Evolutionary conservation across 2,113 vertebrate species (phyloP), one percentile per base, ranked within the genome.

Genomic region (Rhinoptilus africanus): DNA sequence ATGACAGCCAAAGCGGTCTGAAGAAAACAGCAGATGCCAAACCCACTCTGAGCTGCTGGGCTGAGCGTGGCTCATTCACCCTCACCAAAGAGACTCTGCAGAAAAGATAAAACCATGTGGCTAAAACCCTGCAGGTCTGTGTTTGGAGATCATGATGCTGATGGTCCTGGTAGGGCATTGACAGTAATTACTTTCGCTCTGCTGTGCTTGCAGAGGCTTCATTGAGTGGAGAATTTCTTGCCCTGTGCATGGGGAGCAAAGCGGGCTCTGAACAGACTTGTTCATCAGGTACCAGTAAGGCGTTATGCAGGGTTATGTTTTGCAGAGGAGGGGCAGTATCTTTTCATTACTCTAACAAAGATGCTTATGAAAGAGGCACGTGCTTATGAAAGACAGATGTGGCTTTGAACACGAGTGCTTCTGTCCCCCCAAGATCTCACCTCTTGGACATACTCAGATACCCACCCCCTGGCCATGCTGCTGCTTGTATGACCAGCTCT

Each of bases 221-320:
- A 0, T 24, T 14, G 45, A 45, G 30, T 5, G 16, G 48, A 45
- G 45, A 54, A 22, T 69, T 92, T 50, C 71, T 59, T 76, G 14
- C 28, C 27, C 14, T 2, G 2, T 12, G 32, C 16, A 0, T 0
- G 5, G 47, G 56, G 51, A 22, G 32, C 51, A 20, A 6, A 0
- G 13, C 8, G 28, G 3, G 30, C 14, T 67, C 28, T 37, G 37
- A 22, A 30, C 3, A 4, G 26, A 13, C 3, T 35, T 9, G 16
- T 12, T 48, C 34, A 4, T 20, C 0, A 0, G 4, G 0, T 23
- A 14, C 10, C 27, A 10, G 17, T 10, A 15, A 35, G 0, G 1
- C 10, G 45, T 73, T 76, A 10, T 1, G 22, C 17, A 34, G 75
- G 50, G 23, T 50, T 34, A 14, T 27, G 76, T 54, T 35, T 82